Evolutionary conservation across 2,888 invertebrate genomes (phyloP).

Genomic region (Vesta saturnalis): DNA sequence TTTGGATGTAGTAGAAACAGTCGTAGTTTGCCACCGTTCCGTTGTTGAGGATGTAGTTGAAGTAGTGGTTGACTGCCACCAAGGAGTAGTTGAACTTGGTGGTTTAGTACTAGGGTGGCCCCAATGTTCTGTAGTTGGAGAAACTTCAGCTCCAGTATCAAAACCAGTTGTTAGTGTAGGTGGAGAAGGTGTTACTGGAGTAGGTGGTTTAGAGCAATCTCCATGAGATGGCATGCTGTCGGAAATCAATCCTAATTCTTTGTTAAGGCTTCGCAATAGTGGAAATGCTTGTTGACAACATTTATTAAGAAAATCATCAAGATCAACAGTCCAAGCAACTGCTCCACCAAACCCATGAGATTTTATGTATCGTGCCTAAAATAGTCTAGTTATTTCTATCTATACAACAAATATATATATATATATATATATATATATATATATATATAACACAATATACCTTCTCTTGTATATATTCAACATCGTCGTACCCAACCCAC

Average conservation of each 20-base stretch:
- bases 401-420: background rate
- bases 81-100: constrained; percentile 53
- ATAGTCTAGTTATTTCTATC: constrained; percentile 9
- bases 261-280: constrained; percentile 78
- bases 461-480: constrained; percentile 78
- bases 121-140: constrained; percentile 45
- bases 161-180: constrained; percentile 78
- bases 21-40: constrained; percentile 52
- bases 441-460: constrained; percentile 63
- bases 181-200: constrained; percentile 78
- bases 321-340: constrained; percentile 87
- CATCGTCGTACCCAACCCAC: constrained; percentile 92
- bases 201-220: constrained; percentile 76
- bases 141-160: constrained; percentile 63
- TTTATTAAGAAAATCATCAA: constrained; percentile 87
- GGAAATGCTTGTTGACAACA: constrained; percentile 86
- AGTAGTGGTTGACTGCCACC: constrained; percentile 49
- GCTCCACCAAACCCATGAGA: constrained; percentile 81
- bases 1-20: constrained; percentile 37
- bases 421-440: background rate
- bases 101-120: constrained; percentile 49
- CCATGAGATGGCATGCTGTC: constrained; percentile 65
- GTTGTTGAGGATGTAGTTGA: constrained; percentile 40
- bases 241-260: constrained; percentile 73
- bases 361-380: constrained; percentile 76